Base-by-base conservation (phyloP, 2,888 invertebrate species). In the Perizoma affinitatum region DNA sequence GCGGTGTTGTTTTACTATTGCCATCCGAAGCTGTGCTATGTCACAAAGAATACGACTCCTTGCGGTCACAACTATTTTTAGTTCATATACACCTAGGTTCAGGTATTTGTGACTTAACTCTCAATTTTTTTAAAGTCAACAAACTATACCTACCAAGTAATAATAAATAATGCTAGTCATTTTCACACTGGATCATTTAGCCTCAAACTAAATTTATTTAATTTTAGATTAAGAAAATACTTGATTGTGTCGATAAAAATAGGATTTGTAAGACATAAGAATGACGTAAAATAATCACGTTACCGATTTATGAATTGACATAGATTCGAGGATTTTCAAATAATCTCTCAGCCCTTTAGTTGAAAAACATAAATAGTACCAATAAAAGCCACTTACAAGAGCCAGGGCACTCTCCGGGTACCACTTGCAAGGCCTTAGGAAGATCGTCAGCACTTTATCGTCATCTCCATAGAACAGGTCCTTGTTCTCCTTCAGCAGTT, bases 341-440 rank as follows among this genome's bases (percentile, higher is more conserved):
- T 1, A 22, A 22, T 22, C 22, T 22, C 22, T 22, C 22, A 22
- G 22, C 22, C 22, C 22, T 22, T 22, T 22, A 22, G 3, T 22
- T 22, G 22, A 22, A 22, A 22, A 22, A 22, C 22, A 22, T 22
- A 22, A 22, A 22, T 22, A 22, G 22, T 22, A 22, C 3, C 3
- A 22, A 22, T 22, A 4, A n/a, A 44, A 38, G 49, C 5, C n/a
- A 91, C 94, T 94, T 81, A 96, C 96, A 92, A 97, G 88, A 76
- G 95, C 95, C 58, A 95, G 88, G 0, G 97, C 97, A 85, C 96
- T 96, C 73, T 96, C 93, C 0, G 97, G 95, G 73, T 97, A 97
- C 90, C 94, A 97, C 83, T 97, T 97, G 87, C 96, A 96, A 35
- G 96, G 96, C 61, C 97, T 93, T 59, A 97, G 88, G 79, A 96